Base-by-base conservation (phyloP, 2,113 vertebrate species). In the Menura novaehollandiae region DNA sequence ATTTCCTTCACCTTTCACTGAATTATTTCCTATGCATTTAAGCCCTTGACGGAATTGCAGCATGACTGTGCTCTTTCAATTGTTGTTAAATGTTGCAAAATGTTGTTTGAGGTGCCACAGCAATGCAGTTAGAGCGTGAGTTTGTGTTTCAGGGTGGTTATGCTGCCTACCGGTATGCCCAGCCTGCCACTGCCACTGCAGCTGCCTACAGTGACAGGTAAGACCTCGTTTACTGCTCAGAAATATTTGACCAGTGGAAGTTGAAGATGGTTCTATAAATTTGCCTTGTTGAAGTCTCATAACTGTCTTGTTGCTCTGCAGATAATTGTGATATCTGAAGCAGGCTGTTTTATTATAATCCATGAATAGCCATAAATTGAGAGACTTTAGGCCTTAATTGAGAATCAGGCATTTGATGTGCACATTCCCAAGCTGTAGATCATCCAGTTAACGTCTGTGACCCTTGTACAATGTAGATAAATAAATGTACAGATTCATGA, bases 171-270 rank as follows among this genome's bases (percentile, higher is more conserved):
- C 98, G 99, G 98, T 99, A 99, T 69, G 99, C 99, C 97, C 99
- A 99, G 97, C 99, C 99, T 97, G 98, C 99, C 98, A 99, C 99
- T 97, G 98, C 99, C 97, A 99, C 99, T 93, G 99, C 99, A 93
- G 98, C 99, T 96, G 99, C 99, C 98, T 99, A 99, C 98, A 99
- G 99, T 98, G 99, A 99, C 99, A 99, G 99, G 99, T 99, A 99
- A 99, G 98, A 85, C 55, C 66, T 69, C 64, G 32, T 92, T 88
- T 85, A 5, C 63, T 93, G 69, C 93, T 89, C 52, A 89, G 21
- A 55, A 44, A 58, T 92, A 93, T 72, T 43, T 90, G 69, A 93
- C 83, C 85, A 58, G 87, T 95, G 84, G 59, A 89, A 95, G 73
- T 56, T 60, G 93, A 95, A 91, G 68, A 80, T 13, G 37, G 69